Base-by-base conservation (phyloP, 2,888 invertebrate genomes). In the Lithodes maja region DNA sequence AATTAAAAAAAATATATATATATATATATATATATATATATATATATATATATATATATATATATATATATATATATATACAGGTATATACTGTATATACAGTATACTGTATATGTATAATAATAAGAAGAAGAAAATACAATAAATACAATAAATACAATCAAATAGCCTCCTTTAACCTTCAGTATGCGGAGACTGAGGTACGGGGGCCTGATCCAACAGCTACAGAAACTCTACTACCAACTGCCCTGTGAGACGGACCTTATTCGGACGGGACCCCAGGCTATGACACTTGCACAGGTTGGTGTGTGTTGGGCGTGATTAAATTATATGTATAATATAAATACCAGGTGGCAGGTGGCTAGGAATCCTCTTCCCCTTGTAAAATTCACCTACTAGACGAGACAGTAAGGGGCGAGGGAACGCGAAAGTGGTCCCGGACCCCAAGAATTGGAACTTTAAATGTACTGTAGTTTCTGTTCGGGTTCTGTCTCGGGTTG, bases 161-260 rank as follows among this genome's bases (percentile, higher is more conserved):
- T 61, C 61, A 7, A 61, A 61, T 12, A 61, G 61, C 12, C 12
- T 12, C 61, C 61, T 61, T 5, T 7, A n/a, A n/a, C 71, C 15
- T 17, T 33, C 80, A 80, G 80, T 3, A 68, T 85, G 50, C 74
- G 50, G 5, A 12, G 61, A 7, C 55, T 85, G 7, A 49, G 77
- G 1, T 80, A 80, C 50, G 80, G 54, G 3, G 80, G 80, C 17
- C 17, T 80, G 54, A 55, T 80, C 15, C n/a, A 52, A n/a, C 53
- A 74, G 12, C 2, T 83, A 49, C 52, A 74, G 49, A 9, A 74
- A n/a, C 1, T 15, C 5, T 74, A 74, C 52, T 74, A 83, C 33
- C 54, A 12, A 9, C 3, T 74, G 50, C 83, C 52, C 12, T 83
- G 83, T 49, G 53, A 83, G 9, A 83, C 33, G 5, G 49, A 17